These are phyloP conservation scores for Xyliphius kryptos DNA, from an alignment of 2,113 vertebrate species.

Conservation along the genomic window DNA sequence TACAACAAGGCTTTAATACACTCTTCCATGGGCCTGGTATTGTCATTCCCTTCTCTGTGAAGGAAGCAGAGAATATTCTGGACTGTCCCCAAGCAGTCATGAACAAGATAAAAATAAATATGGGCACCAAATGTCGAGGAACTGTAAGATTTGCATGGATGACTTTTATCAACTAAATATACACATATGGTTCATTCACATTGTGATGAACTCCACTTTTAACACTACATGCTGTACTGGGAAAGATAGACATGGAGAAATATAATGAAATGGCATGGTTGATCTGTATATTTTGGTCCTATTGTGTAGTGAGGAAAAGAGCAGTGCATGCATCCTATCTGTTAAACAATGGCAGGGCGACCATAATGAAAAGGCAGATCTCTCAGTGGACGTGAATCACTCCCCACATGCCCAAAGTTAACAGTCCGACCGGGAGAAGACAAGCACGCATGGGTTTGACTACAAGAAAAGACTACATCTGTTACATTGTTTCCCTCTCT, in stretches of 20 bases:
- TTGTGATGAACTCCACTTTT: constrained; percentile 9
- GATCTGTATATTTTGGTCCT: constrained; percentile 49
- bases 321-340: constrained; percentile 46
- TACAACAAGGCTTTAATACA: constrained; percentile 62
- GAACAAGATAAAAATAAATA: constrained; percentile 55
- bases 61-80: constrained; percentile 44
- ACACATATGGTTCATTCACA: constrained; percentile 22
- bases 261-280: too few relatives aligned
- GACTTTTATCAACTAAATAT: constrained; percentile 59
- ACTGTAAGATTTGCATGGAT: constrained; percentile 44
- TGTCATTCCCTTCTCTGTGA: constrained; percentile 60
- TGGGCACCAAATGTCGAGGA: constrained; percentile 53
- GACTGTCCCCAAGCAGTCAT: constrained; percentile 53
- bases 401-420: constrained; percentile 66
- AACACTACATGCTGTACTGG: not conserved
- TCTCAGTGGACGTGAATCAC: constrained; percentile 61
- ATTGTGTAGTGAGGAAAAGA: constrained; percentile 61
- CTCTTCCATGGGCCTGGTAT: constrained; percentile 65
- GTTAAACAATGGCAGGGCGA: constrained; percentile 58
- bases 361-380: constrained; percentile 38
- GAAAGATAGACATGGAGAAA: constrained; percentile 45
- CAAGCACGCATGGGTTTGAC: constrained; percentile 51
- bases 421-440: constrained; percentile 64
- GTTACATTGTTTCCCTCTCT: constrained; percentile 73
- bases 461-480: constrained; percentile 65